Base-by-base conservation (phyloP, 1,140 invertebrate species). In the Asobara japonica region DNA sequence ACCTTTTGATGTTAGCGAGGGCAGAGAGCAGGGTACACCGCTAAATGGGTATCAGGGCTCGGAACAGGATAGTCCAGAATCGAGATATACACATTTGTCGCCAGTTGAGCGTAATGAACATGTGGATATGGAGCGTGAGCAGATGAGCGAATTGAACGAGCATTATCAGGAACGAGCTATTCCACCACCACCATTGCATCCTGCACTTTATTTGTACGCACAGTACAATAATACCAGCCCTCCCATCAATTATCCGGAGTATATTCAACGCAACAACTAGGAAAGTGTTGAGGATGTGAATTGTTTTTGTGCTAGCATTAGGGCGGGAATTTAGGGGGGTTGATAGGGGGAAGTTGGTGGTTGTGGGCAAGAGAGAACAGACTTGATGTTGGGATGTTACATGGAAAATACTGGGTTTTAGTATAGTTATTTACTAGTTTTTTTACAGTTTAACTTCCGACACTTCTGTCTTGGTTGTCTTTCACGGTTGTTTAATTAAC, bases 151-250 rank as follows among this genome's bases (percentile, higher is more conserved):
- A n/a, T n/a, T n/a, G 72, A 66, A 74, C 74, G 71, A 75, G 36
- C 13, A 36, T 30, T 71, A 67, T 70, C 78, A 82, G 71, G 78
- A 80, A 73, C 81, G 78, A 61, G 73, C 74, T 65, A 79, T 82
- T 51, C 77, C 82, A 66, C 82, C 85, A 73, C 82, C 84, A 68
- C 84, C 83, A 62, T 78, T 87, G 77, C 84, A 88, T 74, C 86
- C 86, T 74, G 84, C 85, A 69, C 78, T 88, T 56, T 88, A 87
- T 77, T 62, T 87, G 60, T 87, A 88, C 76, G 86, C 86, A 71
- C 86, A 87, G 81, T 87, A 87, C 76, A 82, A 83, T 69, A 84
- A 82, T 48, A 78, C 79, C 71, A 82, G 73, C 66, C 72, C 84
- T 65, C 33, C 85, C 64, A 81, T 83, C 77, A 79, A 81, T 73